These are phyloP conservation scores for Aplochiton taeniatus DNA, from an alignment of 2,797 vertebrate genomes.

Conservation along the genomic window DNA sequence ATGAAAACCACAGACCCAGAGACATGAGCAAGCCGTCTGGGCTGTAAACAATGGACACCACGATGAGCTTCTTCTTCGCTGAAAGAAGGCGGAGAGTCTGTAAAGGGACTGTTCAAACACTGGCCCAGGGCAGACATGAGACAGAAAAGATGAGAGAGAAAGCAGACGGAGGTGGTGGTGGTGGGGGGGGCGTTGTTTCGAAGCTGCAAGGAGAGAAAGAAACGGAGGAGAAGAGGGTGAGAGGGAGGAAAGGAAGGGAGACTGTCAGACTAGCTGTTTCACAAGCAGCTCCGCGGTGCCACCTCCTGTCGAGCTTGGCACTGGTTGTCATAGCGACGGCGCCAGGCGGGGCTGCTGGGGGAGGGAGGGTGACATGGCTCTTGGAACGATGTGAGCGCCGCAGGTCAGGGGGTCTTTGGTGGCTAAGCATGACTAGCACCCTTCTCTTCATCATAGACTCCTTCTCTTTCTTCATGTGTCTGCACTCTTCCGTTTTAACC, in stretches of 20 bases:
- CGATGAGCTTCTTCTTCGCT: neutral
- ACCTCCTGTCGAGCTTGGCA: conserved; percentile 71
- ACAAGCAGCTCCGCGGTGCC: conserved; percentile 65
- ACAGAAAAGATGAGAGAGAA: conserved; percentile 23
- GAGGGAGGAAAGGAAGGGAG: neutral
- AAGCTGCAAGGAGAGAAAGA: neutral
- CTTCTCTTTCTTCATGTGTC: no score
- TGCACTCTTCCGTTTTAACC: no score
- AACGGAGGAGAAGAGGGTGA: conserved; percentile 32
- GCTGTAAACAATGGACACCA: conserved; percentile 1
- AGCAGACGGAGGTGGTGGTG: conserved; percentile 30
- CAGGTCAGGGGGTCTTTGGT: conserved; percentile 30
- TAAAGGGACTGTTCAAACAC: conserved; percentile 8
- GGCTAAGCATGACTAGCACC: no score
- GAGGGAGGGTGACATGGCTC: conserved; percentile 51
- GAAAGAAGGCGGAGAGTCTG: neutral
- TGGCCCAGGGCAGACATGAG: conserved; percentile 14
- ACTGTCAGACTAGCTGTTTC: conserved; percentile 65
- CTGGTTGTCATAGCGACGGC: conserved; percentile 78
- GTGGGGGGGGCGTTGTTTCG: conserved; percentile 18
- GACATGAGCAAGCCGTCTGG: conserved; percentile 5
- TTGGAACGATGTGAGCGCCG: conserved; percentile 44
- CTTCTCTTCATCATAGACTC: no score
- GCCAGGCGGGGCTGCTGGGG: conserved; percentile 56
- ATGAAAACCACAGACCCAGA: conserved; percentile 1